Percentiles rank a stretch among this genome's conserved stretches.
These are phyloP conservation scores for Tipula helvola DNA, from an alignment of 2,888 invertebrate species.

Conservation along the genomic window DNA sequence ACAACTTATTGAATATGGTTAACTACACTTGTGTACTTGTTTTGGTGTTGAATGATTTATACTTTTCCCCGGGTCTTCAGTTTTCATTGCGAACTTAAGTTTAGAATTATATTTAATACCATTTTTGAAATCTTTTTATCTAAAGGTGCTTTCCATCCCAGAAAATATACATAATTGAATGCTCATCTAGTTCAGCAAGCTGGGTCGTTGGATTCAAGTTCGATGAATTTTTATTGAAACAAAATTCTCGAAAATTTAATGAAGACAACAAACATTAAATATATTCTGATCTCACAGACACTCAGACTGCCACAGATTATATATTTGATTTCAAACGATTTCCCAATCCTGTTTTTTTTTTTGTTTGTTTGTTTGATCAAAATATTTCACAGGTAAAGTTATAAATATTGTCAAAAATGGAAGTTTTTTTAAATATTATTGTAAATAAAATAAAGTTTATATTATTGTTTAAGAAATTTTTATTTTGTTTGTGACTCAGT, in stretches of 20 bases:
- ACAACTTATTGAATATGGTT: not conserved
- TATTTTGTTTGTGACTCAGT: not conserved
- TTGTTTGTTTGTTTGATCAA: not conserved
- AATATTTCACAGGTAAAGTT: not conserved
- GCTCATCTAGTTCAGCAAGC: not conserved
- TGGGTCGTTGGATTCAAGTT: not conserved
- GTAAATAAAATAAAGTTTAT: conserved; percentile 4
- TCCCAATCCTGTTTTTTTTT: not conserved
- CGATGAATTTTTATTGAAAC: not conserved
- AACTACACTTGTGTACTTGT: not conserved
- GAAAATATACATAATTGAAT: not conserved
- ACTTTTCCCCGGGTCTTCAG: not conserved
- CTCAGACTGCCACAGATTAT: not conserved
- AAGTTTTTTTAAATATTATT: not conserved
- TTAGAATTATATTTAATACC: not conserved
- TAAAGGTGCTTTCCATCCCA: not conserved
- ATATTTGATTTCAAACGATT: not conserved
- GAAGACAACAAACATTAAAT: not conserved
- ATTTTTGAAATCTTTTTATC: not conserved
- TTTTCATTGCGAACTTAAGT: not conserved
- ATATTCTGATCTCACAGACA: not conserved
- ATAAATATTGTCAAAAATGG: not conserved
- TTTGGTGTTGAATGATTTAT: not conserved
- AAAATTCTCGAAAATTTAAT: not conserved
- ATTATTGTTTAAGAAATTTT: not conserved